Evolutionary conservation across 2,797 vertebrate species (phyloP).

Genomic region (Bradypodion pumilum): DNA sequence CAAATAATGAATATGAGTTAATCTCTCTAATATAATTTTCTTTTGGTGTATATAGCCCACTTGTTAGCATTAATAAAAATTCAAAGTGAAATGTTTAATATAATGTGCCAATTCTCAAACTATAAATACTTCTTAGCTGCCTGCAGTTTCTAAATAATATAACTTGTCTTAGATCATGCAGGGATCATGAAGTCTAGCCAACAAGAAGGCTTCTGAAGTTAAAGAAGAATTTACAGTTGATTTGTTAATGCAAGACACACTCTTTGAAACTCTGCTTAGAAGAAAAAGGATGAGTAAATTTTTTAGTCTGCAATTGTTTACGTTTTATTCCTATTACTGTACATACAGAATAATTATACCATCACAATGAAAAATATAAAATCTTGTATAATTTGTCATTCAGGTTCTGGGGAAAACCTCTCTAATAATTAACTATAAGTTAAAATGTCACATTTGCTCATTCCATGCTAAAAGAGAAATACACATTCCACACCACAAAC

Average conservation of each 20-base stretch:
- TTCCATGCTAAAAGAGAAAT: neutral
- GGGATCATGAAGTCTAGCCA: conserved; percentile 1
- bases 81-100: neutral
- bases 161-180: conserved; percentile 27
- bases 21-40: neutral
- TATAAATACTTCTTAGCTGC: conserved; percentile 15
- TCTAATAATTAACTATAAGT: neutral
- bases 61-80: neutral
- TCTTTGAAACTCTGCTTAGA: conserved; percentile 6
- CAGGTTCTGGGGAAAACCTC: neutral
- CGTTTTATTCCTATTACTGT: conserved; percentile 23
- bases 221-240: conserved; percentile 33
- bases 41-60: conserved; percentile 2
- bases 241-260: conserved; percentile 25
- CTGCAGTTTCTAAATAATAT: conserved; percentile 37
- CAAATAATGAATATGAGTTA: neutral
- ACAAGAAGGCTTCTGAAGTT: conserved; percentile 19
- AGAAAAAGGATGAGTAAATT: neutral
- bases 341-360: conserved; percentile 38
- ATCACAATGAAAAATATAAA: conserved; percentile 15
- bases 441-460: neutral
- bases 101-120: conserved; percentile 17
- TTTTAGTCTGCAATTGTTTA: conserved; percentile 20
- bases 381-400: conserved; percentile 34
- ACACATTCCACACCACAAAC: neutral